A percentile compares a stretch with the other conserved stretches of the same genome.
These are phyloP conservation scores for Macrotrachela quadricornifera DNA, from an alignment of 1,140 invertebrate species.

Conservation along the genomic window DNA sequence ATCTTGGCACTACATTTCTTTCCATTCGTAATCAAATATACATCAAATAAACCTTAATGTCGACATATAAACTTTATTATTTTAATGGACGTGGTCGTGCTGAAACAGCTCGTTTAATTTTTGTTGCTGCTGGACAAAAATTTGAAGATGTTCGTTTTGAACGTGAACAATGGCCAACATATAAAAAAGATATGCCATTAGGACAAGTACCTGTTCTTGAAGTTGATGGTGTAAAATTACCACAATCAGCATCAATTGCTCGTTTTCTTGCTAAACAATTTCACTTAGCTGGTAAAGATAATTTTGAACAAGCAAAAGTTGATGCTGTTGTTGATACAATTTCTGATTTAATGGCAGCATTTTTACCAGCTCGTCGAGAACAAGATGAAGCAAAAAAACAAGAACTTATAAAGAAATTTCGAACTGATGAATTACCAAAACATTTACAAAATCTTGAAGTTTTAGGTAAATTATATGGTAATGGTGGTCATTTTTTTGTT, in stretches of 20 bases:
- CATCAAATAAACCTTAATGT: no score
- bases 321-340: not conserved
- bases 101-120: constrained; percentile 12
- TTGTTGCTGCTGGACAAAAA: constrained; percentile 9
- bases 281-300: not conserved
- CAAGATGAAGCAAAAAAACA: no score
- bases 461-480: no score
- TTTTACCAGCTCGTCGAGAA: no score
- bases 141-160: constrained; percentile 13
- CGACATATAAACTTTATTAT: constrained; percentile 10
- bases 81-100: constrained; percentile 11
- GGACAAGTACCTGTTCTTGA: not conserved
- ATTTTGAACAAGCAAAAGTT: not conserved
- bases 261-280: not conserved
- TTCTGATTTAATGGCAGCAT: not conserved
- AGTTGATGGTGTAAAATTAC: not conserved
- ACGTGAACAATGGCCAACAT: constrained; percentile 11
- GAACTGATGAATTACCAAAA: no score
- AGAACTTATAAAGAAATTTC: no score
- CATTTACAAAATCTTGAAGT: no score
- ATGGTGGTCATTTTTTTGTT: no score
- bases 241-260: not conserved
- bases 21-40: no score
- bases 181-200: not conserved
- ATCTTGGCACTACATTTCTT: no score